Base-by-base conservation (phyloP, 2,888 invertebrate species). In the Exocentrus adspersus region DNA sequence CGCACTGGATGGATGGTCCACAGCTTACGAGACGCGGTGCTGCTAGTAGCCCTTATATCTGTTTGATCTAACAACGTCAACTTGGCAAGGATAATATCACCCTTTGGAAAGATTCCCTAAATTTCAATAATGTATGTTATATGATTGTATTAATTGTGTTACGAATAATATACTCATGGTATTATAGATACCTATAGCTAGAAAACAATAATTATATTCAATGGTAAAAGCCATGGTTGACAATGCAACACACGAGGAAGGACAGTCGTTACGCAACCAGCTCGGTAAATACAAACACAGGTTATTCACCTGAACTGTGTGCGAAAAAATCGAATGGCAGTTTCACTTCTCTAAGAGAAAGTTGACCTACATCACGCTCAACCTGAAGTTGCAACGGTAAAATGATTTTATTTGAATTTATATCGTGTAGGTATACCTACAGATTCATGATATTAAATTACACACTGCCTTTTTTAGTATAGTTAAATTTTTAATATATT, bases 341-440 rank as follows among this genome's bases (percentile, higher is more conserved):
- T 82, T 82, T 82, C 82, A 82, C 82, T 82, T 82, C 81, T 80
- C 79, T 71, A 77, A 82, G 82, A 82, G 82, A 82, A 82, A 82
- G 82, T 81, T 82, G 81, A 81, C 82, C 82, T 76, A 82, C 78
- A 82, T 82, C 75, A 69, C 69, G 73, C 74, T 75, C 71, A 70
- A 71, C 70, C 60, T 60, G 56, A 64, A 58, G 50, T 60, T 52
- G 46, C 50, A 56, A 37, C 46, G 45, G 24, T 54, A 60, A 60
- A 53, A 54, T 45, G 42, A 45, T 54, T 54, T 54, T 54, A 17
- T 54, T 43, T 54, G 54, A 54, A 54, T 54, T n/a, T 54, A 54
- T 54, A 54, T 43, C 54, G 12, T 43, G 54, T 24, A 43, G n/a
- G n/a, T n/a, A n/a, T n/a, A 41, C 30, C 28, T 42, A 54, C 43